A percentile compares a stretch with the other conserved stretches of the same genome.
Evolutionary conservation across 2,113 vertebrate genomes (phyloP).

Genomic region (Ovis aries): DNA sequence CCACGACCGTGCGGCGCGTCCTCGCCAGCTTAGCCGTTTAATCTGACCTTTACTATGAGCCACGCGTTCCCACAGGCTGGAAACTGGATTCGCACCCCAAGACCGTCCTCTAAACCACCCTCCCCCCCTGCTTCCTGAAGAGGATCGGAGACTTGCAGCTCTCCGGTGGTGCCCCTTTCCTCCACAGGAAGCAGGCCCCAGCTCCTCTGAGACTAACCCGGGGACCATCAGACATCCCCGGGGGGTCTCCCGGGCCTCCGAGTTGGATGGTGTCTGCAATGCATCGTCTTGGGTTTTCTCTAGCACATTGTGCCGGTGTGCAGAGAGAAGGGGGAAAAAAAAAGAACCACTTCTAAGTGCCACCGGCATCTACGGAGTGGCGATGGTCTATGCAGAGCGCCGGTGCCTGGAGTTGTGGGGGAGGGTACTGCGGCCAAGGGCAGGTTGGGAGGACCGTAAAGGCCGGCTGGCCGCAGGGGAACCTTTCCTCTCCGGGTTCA

Average conservation of each 20-base stretch:
- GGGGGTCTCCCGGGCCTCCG: not conserved
- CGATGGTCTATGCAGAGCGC: not conserved
- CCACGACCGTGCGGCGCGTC: not conserved
- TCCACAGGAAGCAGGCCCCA: not conserved
- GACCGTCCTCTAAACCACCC: not conserved
- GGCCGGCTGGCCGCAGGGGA: not conserved
- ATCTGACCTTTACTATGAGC: constrained; percentile 56
- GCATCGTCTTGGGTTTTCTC: not conserved
- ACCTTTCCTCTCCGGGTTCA: not conserved
- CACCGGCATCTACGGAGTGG: not conserved
- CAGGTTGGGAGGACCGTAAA: not conserved
- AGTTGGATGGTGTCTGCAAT: not conserved
- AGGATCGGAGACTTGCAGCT: not conserved
- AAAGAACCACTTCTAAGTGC: not conserved
- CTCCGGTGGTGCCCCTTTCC: not conserved
- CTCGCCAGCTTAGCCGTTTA: constrained; percentile 35
- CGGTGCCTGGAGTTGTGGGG: not conserved
- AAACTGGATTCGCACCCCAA: not conserved
- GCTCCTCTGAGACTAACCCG: not conserved
- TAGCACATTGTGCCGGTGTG: not conserved
- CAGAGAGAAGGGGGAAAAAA: too few species aligned
- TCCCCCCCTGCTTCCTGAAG: not conserved
- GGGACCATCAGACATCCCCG: not conserved
- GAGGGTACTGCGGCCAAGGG: constrained; percentile 32
- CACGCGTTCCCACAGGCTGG: not conserved